phyloP scores from a whole-genome alignment of 2,888 invertebrate species.

The Sarcophaga caerulescens region DNA sequence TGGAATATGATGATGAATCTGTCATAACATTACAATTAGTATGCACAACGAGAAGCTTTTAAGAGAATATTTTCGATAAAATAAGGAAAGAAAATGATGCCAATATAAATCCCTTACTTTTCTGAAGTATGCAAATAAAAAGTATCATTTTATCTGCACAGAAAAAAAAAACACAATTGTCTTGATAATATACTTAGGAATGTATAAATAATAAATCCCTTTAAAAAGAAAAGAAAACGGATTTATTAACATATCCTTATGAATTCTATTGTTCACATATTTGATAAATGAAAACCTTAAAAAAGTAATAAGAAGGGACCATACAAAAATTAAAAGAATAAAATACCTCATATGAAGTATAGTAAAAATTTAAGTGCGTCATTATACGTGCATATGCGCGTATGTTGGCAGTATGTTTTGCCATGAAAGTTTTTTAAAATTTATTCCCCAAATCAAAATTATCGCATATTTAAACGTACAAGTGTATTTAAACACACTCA shows the following conservation, averaged over 20 bases:
- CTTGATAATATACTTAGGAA: not conserved
- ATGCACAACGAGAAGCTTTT: no score
- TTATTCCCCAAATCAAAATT: conserved; percentile 17
- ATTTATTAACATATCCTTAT: not conserved
- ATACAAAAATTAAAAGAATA: not conserved
- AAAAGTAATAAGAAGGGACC: not conserved
- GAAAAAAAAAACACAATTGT: not conserved
- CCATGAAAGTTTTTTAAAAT: conserved; percentile 3
- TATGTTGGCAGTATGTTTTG: conserved; percentile 7
- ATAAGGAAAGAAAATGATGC: no score
- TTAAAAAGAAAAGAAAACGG: not conserved
- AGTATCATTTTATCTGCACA: not conserved
- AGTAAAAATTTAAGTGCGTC: no score
- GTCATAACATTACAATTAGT: no score
- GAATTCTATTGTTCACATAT: not conserved
- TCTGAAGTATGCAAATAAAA: no score
- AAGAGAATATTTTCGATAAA: no score
- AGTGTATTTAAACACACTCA: conserved; percentile 26
- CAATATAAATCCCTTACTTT: no score
- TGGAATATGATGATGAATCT: no score
- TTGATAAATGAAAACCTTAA: not conserved
- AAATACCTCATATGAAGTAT: not conserved
- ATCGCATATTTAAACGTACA: not conserved
- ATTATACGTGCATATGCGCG: no score
- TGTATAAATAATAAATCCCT: not conserved